These are phyloP conservation scores for Megastigmus dorsalis DNA, from an alignment of 2,888 invertebrate species.

Conservation along the genomic window DNA sequence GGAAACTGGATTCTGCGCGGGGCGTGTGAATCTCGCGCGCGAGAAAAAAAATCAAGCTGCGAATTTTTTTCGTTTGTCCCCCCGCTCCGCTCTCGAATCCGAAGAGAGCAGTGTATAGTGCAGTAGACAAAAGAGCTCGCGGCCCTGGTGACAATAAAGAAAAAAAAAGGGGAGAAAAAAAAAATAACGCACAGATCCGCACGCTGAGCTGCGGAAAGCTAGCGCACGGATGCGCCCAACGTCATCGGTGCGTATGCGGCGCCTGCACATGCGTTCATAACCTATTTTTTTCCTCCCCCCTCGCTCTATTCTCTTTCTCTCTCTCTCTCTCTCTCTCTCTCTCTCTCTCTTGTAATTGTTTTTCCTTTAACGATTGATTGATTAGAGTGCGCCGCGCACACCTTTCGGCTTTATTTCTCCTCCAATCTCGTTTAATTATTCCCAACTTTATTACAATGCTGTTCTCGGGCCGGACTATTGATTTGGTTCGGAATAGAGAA, in stretches of 20 bases:
- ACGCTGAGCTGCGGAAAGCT: too few relatives aligned
- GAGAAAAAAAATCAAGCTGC: neutral
- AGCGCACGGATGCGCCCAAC: neutral
- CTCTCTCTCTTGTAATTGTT: neutral
- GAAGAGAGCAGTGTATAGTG: too few relatives aligned
- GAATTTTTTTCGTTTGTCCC: neutral
- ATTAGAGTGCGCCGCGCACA: constrained; percentile 18
- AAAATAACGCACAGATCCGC: too few relatives aligned
- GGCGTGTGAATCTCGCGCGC: too few relatives aligned
- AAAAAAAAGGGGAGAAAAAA: neutral
- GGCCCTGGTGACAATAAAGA: too few relatives aligned
- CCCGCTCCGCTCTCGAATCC: too few relatives aligned
- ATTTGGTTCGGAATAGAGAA: too few relatives aligned
- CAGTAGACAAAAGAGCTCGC: too few relatives aligned
- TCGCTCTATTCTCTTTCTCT: neutral
- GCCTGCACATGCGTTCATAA: too few relatives aligned
- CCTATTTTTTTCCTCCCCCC: constrained; percentile 17
- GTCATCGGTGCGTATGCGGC: neutral
- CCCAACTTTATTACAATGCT: neutral
- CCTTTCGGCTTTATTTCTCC: neutral
- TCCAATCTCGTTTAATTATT: neutral
- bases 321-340: neutral
- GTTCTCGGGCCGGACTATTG: too few relatives aligned
- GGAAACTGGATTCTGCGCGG: neutral
- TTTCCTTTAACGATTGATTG: constrained; percentile 27